Evolutionary conservation across 2,888 invertebrate species (phyloP), one percentile per base, ranked within the genome.

Genomic region (Drosophila histrio): DNA sequence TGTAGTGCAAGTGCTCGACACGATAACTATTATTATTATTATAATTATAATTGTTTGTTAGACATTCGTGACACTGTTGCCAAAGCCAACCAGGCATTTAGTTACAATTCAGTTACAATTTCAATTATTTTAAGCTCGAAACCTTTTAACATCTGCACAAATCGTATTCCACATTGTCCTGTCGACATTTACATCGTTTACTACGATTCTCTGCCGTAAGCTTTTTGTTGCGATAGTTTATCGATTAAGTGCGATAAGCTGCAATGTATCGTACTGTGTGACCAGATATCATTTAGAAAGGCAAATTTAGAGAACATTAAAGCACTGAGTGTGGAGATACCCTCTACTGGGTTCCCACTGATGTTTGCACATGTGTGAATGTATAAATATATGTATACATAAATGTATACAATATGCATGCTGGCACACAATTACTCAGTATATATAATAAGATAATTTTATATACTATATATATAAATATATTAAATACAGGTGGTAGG

Each of bases 161-260:
- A 36, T 41, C 32, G 15, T 46, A 28, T 32, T 32, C 13, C 53
- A 28, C 58, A 60, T 63, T 63, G 47, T 68, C 60, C 60, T 70
- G 60, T 3, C 60, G 53, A 60, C n/a, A 30, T 43, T 47, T 44
- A 53, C 64, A 52, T 28, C 52, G 67, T 24, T 57, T 44, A 26
- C 32, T 30, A 34, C 46, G 60, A n/a, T 44, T 61, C 17, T 46
- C 7, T 17, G 28, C 28, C 0, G 28, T 11, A 28, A 28, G n/a
- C n/a, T n/a, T n/a, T n/a, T n/a, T n/a, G n/a, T n/a, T n/a, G n/a
- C n/a, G n/a, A n/a, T 39, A 26, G 7, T 4, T 6, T 19, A 52
- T 49, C 41, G 36, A 15, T 24, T 41, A 15, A 13, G n/a, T 38
- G 21, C n/a, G 15, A 13, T 3, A 0, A 15, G 28, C 3, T n/a